Conservation (phyloP, 2,113 vertebrate genomes). For the Eublepharis macularius region DNA sequence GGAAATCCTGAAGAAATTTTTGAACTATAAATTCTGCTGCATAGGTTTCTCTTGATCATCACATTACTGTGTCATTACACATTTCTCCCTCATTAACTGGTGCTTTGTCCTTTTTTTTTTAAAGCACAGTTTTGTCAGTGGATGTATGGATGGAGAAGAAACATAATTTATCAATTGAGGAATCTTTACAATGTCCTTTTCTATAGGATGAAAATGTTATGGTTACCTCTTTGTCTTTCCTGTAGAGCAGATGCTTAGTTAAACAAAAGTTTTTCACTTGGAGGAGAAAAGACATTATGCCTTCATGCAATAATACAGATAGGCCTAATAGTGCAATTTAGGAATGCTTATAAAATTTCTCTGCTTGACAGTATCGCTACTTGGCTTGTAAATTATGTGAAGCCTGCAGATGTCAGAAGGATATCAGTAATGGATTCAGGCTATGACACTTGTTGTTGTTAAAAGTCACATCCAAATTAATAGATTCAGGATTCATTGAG, state of each 20-base stretch:
- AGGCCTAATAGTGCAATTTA: constrained; percentile 34
- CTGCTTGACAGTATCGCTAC: constrained; percentile 46
- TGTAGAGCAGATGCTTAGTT: constrained; percentile 25
- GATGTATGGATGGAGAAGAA: constrained; percentile 12
- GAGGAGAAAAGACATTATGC: constrained; percentile 2
- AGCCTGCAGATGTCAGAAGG: constrained; percentile 50
- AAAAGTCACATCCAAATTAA: constrained; percentile 61
- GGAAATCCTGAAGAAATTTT: neutral
- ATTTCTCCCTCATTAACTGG: neutral
- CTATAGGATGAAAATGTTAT: constrained; percentile 21
- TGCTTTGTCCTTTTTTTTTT: constrained; percentile 54
- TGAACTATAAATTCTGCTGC: neutral
- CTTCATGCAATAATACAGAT: constrained; percentile 5
- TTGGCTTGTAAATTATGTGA: constrained; percentile 55
- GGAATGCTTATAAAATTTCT: constrained; percentile 42
- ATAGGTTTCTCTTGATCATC: constrained; percentile 25
- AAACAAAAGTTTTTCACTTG: constrained; percentile 9
- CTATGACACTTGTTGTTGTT: constrained; percentile 64
- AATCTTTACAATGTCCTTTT: neutral
- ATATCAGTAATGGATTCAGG: constrained; percentile 53
- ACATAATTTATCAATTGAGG: neutral
- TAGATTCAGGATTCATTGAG: constrained; percentile 56
- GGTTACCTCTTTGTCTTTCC: constrained; percentile 28
- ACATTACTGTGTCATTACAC: constrained; percentile 13
- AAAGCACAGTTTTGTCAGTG: constrained; percentile 22